Conservation (phyloP, 2,113 vertebrate species). For the Takifugu flavidus region DNA sequence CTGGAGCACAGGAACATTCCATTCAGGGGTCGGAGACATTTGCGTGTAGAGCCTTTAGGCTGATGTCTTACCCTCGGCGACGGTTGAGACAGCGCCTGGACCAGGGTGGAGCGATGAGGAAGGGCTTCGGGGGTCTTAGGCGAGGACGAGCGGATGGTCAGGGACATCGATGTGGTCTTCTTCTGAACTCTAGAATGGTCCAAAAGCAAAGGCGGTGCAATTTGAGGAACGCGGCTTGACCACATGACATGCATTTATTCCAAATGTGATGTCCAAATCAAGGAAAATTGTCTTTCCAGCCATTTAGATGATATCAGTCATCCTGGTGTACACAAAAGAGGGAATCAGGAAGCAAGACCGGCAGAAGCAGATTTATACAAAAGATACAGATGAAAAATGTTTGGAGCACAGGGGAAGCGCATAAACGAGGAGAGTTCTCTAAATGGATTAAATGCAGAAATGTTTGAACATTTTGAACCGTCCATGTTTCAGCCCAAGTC, state of each 20-base stretch:
- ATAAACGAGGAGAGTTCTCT: background rate
- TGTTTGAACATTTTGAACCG: background rate
- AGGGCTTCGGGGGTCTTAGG: slow-evolving; percentile 77
- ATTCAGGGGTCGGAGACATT: background rate
- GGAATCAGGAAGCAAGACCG: slow-evolving; percentile 24
- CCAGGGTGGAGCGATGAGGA: slow-evolving; percentile 85
- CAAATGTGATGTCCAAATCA: too few species aligned
- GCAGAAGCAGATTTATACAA: slow-evolving; percentile 35
- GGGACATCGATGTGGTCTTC: slow-evolving; percentile 92
- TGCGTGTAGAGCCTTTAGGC: background rate
- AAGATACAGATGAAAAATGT: slow-evolving; percentile 46
- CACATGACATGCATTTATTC: too few species aligned
- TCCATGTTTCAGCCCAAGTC: background rate
- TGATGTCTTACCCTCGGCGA: slow-evolving; percentile 59
- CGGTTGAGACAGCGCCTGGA: slow-evolving; percentile 86
- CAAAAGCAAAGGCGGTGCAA: slow-evolving; percentile 11
- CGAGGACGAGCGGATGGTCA: slow-evolving; percentile 89
- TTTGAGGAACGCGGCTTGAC: background rate
- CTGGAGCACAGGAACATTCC: slow-evolving; percentile 62
- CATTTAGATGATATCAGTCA: slow-evolving; percentile 52
- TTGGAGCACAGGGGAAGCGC: background rate
- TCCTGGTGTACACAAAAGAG: slow-evolving; percentile 2
- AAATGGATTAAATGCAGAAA: background rate
- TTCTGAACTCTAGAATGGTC: slow-evolving; percentile 82
- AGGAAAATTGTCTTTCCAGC: slow-evolving; percentile 27